Evolutionary conservation across 2,797 vertebrate species (phyloP), one percentile per base, ranked within the genome.

Genomic region (Borostomias antarcticus): DNA sequence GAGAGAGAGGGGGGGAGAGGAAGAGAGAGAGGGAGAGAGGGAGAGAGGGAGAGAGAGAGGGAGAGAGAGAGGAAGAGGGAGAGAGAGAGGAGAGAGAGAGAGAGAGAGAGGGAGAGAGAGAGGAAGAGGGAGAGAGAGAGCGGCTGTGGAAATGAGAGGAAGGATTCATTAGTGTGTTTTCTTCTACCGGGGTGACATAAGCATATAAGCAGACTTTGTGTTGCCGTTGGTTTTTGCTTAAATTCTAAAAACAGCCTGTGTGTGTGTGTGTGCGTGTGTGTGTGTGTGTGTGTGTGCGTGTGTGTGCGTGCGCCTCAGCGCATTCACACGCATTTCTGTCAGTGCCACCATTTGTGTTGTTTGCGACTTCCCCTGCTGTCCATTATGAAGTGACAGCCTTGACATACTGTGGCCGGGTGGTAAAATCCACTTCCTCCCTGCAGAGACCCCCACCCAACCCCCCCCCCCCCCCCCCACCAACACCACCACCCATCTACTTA

Each of bases 401-500:
- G 81, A 90, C 83, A 88, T 86, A 84, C 84, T 77, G 81, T 72
- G 87, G 79, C 74, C 82, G 53, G 25, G 69, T 78, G 82, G 85
- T 83, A 69, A 77, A 70, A 77, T 82, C 66, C 35, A 74, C 85
- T 87, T 91, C 89, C 86, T 88, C 84, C 83, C 85, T 72, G 72
- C 66, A 79, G 59, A 78, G 66, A 72, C 67, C 79, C 77, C 60
- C 81, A 83, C 35, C 72, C 70, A 68, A 84, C 82, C 78, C 63
- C 43, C 70, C n/a, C n/a, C n/a, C n/a, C n/a, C n/a, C n/a, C n/a
- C n/a, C n/a, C n/a, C n/a, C n/a, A n/a, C n/a, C n/a, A n/a, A n/a
- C n/a, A n/a, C n/a, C n/a, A n/a, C n/a, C n/a, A n/a, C n/a, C 86
- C 83, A 88, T 79, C 83, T 79, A 77, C 74, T 86, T 81, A 85